Base-by-base conservation (phyloP, 2,888 invertebrate species). In the Diploptera punctata region DNA sequence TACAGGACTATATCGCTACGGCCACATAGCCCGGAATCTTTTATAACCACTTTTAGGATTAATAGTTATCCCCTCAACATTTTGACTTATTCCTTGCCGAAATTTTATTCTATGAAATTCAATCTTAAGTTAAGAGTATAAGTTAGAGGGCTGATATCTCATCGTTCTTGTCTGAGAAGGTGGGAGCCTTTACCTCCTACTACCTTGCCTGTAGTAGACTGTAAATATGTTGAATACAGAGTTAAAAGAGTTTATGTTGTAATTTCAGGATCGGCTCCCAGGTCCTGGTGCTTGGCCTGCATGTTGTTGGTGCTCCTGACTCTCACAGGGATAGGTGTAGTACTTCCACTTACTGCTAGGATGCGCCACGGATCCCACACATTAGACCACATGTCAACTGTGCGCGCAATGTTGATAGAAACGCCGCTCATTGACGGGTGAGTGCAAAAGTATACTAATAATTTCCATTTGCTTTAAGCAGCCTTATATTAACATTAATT, bases 341-440 rank as follows among this genome's bases (percentile, higher is more conserved):
- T 75, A 1, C 71, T 76, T 13, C 76, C 77, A 2, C 73, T 77
- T 29, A 75, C 77, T n/a, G 73, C 75, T 33, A 71, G 75, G 31
- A 70, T 76, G n/a, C 71, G 76, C 13, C 76, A 75, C 68, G 72
- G 61, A 2, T 68, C 74, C 26, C 57, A 54, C 21, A 68, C 88
- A 70, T 87, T 89, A 81, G 89, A 91, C 81, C 86, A 91, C 75
- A 84, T 91, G 77, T 87, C 88, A 77, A 87, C 88, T 76, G 87
- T 90, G 78, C 86, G 87, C 77, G 87, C 88, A 77, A 87, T 91
- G 82, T 85, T 91, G 78, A 87, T 88, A 77, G 89, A 90, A 81
- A 87, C 88, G 71, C 91, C 91, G 70, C 87, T 91, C 76, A 89
- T 91, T 78, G 91, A 93, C 81, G 93, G 93, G 76, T 75, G 44